Evolutionary conservation across 2,797 vertebrate genomes (phyloP).

Genomic region (Cyprinella venusta): DNA sequence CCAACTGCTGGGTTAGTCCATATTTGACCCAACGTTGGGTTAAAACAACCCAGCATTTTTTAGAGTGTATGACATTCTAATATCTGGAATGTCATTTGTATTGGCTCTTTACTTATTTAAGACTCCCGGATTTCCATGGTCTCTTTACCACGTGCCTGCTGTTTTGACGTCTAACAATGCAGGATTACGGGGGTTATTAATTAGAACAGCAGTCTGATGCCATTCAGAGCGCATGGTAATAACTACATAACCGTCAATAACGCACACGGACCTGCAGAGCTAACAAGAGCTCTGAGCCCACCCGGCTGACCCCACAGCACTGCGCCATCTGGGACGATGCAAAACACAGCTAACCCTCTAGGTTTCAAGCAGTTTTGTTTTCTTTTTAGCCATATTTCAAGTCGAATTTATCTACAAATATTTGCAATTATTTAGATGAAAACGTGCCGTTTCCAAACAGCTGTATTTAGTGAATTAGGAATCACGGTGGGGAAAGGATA

Average conservation of each 20-base stretch:
- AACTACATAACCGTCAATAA: slow-evolving; percentile 80
- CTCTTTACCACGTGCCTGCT: slow-evolving; percentile 62
- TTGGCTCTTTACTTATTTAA: slow-evolving; percentile 49
- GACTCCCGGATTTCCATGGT: slow-evolving; percentile 70
- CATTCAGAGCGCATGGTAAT: slow-evolving; percentile 83
- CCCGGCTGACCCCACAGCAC: slow-evolving; percentile 57
- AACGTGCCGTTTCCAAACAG: neutral
- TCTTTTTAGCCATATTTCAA: neutral
- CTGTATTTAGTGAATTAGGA: neutral
- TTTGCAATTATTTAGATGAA: neutral
- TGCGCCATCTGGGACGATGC: slow-evolving; percentile 51
- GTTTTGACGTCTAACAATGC: slow-evolving; percentile 74
- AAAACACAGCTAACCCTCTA: slow-evolving; percentile 13
- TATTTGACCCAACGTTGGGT: too few relatives aligned
- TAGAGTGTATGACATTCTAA: slow-evolving; percentile 75
- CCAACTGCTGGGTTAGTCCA: too few relatives aligned
- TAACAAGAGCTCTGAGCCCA: slow-evolving; percentile 65
- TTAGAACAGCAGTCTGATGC: slow-evolving; percentile 80
- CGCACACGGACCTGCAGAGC: slow-evolving; percentile 57
- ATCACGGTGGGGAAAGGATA: slow-evolving; percentile 59
- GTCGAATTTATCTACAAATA: neutral
- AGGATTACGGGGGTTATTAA: slow-evolving; percentile 84
- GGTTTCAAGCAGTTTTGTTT: neutral
- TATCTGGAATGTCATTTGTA: slow-evolving; percentile 76
- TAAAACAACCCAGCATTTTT: too few relatives aligned